Evolutionary conservation across 2,888 invertebrate genomes (phyloP).

Genomic region (Meliscaeva auricollis): DNA sequence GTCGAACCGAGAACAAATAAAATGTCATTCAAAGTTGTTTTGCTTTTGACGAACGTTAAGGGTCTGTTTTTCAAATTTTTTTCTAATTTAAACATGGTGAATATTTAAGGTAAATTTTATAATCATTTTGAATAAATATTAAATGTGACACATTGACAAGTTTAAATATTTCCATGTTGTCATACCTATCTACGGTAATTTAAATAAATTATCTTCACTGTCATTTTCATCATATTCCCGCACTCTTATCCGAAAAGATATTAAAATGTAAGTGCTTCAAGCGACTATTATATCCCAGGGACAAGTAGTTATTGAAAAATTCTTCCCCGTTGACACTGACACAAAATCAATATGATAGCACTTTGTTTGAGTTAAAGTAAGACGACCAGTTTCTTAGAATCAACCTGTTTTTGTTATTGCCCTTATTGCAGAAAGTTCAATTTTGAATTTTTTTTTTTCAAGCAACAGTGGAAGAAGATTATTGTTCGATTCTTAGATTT

Average conservation of each 20-base stretch:
- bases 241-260: neutral
- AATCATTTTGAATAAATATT: conserved; percentile 17
- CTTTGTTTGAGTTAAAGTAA: conserved; percentile 1
- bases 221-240: conserved; percentile 14
- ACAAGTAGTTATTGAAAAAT: conserved; percentile 15
- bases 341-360: conserved; percentile 20
- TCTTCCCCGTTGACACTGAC: conserved; percentile 2
- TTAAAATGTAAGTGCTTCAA: conserved; percentile 36
- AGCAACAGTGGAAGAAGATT: too few relatives aligned
- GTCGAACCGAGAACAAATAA: neutral
- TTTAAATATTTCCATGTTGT: conserved; percentile 3
- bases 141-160: conserved; percentile 29
- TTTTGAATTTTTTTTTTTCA: too few relatives aligned
- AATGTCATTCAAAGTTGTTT: conserved; percentile 9
- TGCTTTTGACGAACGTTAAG: neutral
- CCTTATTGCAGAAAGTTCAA: too few relatives aligned
- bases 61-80: neutral
- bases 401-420: too few relatives aligned
- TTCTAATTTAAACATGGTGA: neutral
- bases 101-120: neutral
- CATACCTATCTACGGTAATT: conserved; percentile 1
- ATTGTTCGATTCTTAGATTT: too few relatives aligned
- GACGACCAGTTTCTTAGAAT: too few relatives aligned
- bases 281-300: conserved; percentile 15
- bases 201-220: conserved; percentile 39